A percentile compares a stretch with the other conserved stretches of the same genome.
Conservation (phyloP, 1,140 invertebrate species). For the Drosophila lini region DNA sequence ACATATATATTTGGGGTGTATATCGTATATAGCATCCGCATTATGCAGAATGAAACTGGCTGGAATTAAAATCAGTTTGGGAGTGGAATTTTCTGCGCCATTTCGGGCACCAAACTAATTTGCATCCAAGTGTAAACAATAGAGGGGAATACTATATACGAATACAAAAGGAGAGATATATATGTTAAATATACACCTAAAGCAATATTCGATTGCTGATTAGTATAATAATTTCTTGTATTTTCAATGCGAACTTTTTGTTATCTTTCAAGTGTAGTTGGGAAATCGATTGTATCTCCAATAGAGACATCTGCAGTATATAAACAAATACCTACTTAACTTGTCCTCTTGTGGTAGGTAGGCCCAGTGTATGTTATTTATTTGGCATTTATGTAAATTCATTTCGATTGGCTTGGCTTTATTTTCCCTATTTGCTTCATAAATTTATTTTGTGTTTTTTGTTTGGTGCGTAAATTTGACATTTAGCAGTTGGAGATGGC, state of each 20-base stretch:
- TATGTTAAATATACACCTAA: slow-evolving; percentile 3
- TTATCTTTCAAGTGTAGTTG: background rate
- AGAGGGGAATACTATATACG: slow-evolving; percentile 7
- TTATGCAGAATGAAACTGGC: slow-evolving; percentile 32
- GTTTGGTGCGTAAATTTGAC: slow-evolving; percentile 60
- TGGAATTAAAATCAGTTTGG: slow-evolving; percentile 40
- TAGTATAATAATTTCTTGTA: slow-evolving; percentile 12
- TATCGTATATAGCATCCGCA: slow-evolving; percentile 24
- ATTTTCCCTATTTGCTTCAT: slow-evolving; percentile 40
- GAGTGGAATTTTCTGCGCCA: slow-evolving; percentile 45
- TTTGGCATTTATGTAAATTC: slow-evolving; percentile 26
- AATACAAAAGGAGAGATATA: slow-evolving; percentile 5
- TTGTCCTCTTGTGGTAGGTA: slow-evolving; percentile 19
- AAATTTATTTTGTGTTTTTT: slow-evolving; percentile 50
- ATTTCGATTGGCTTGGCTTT: slow-evolving; percentile 35
- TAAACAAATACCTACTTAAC: slow-evolving; percentile 37
- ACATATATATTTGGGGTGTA: slow-evolving; percentile 11
- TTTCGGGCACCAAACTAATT: slow-evolving; percentile 55
- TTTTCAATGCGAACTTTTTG: background rate
- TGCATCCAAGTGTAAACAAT: slow-evolving; percentile 58
- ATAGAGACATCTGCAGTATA: slow-evolving; percentile 40
- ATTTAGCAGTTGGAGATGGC: slow-evolving; percentile 62
- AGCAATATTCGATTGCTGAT: slow-evolving; percentile 14
- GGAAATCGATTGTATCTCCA: slow-evolving; percentile 26
- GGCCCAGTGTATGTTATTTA: slow-evolving; percentile 21